Percentiles rank a stretch among this genome's conserved stretches.
These are phyloP conservation scores for Larimichthys polyactis DNA, from an alignment of 2,113 vertebrate species.

Conservation along the genomic window DNA sequence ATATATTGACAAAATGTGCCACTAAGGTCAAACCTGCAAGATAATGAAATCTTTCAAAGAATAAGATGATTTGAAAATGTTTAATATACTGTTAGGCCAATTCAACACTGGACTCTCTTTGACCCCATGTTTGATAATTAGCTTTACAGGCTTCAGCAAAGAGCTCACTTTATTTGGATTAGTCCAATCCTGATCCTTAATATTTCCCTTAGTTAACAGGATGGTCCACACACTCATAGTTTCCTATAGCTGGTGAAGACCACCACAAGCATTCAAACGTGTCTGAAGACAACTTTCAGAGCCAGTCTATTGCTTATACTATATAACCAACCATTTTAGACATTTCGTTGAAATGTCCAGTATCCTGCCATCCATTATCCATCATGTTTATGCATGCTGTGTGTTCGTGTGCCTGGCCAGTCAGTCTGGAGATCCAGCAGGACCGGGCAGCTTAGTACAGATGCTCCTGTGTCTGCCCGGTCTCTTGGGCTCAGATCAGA, in stretches of 20 bases:
- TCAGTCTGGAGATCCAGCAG: slow-evolving; percentile 46
- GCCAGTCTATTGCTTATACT: slow-evolving; percentile 1
- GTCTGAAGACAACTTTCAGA: slow-evolving; percentile 2
- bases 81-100: not conserved
- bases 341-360: slow-evolving; percentile 21
- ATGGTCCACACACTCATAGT: slow-evolving; percentile 11
- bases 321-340: slow-evolving; percentile 36
- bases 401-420: slow-evolving; percentile 39
- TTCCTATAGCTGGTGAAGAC: slow-evolving; percentile 37
- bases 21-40: slow-evolving; percentile 3
- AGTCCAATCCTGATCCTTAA: slow-evolving; percentile 7
- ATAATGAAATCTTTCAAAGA: not conserved
- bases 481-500: slow-evolving; percentile 58
- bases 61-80: not conserved
- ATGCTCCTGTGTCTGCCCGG: slow-evolving; percentile 68
- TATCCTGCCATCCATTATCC: slow-evolving; percentile 27
- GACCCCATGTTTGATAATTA: not conserved
- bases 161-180: slow-evolving; percentile 18
- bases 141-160: slow-evolving; percentile 11
- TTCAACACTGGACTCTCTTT: slow-evolving; percentile 1
- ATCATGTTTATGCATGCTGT: slow-evolving; percentile 36
- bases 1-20: slow-evolving; percentile 17
- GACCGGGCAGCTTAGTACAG: slow-evolving; percentile 53
- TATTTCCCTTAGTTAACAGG: slow-evolving; percentile 7
- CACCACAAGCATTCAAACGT: slow-evolving; percentile 30